Evolutionary conservation across 2,888 invertebrate genomes (phyloP), one percentile per base, ranked within the genome.

Genomic region (Psococerastis gibbosa): DNA sequence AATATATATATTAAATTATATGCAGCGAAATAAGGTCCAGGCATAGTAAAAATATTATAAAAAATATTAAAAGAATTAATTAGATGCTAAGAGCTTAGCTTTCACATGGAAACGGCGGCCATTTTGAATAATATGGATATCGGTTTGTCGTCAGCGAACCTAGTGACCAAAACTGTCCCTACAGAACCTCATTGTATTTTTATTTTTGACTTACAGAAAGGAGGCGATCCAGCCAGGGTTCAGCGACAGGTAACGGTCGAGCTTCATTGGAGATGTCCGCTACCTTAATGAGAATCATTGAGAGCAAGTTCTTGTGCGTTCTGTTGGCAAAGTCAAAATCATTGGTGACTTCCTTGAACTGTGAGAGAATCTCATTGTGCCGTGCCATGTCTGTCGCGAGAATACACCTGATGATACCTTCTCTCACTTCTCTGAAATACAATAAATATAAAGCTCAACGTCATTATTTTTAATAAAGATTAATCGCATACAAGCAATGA

Each of bases 211-310:
- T 60, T 52, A 67, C 72, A 54, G 74, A 72, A 23, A 78, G 64
- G 33, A 83, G 65, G 46, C 76, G 71, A 56, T 83, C 83, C 48
- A 82, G 60, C 83, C 83, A 83, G 0, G 81, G 81, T 52, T 83
- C 82, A 2, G 83, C 82, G 6, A 83, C 79, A 53, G 80, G 78
- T 73, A 83, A 75, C 18, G 83, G 82, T 44, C 83, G 64, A 1
- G 79, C 80, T 61, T 83, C 83, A 59, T 83, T 83, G 46, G 82
- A 82, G 55, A 83, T 82, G 60, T 83, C 83, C 20, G 82, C 79
- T 46, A 81, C 79, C 66, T 84, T 84, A 55, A 84, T 83, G 51
- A 84, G 68, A 49, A 82, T 72, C 80, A 79, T 80, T 54, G 74
- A 75, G 41, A 79, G 64, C 67, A 78, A 63, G 65, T 80, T 78